Evolutionary conservation across 2,888 invertebrate species (phyloP).

Genomic region (Tuta absoluta): DNA sequence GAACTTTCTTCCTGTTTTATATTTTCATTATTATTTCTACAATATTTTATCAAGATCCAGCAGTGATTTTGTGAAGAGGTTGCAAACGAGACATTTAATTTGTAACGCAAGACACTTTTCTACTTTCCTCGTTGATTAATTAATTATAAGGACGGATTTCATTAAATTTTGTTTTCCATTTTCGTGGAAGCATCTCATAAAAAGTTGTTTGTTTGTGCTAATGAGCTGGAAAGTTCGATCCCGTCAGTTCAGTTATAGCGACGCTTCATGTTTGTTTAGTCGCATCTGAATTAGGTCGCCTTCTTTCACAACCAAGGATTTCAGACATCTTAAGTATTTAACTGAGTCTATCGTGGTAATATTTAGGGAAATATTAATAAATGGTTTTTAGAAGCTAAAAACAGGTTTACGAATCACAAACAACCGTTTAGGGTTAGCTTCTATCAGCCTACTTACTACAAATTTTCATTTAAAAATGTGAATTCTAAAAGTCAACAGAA

Average conservation of each 20-base stretch:
- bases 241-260: constrained; percentile 10
- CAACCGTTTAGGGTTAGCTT: too few species aligned
- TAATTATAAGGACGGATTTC: neutral
- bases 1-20: neutral
- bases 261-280: constrained; percentile 25
- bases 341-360: too few species aligned
- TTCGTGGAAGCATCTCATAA: neutral
- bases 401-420: too few species aligned
- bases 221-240: constrained; percentile 10
- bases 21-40: neutral
- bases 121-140: constrained; percentile 1
- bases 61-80: too few species aligned
- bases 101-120: neutral
- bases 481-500: too few species aligned
- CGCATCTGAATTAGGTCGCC: constrained; percentile 36
- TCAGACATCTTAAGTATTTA: neutral
- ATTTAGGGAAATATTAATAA: too few species aligned
- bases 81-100: too few species aligned
- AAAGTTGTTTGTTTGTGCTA: constrained; percentile 1
- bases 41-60: too few species aligned
- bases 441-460: too few species aligned
- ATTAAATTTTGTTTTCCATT: neutral
- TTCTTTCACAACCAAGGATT: neutral
- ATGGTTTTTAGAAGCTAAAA: too few species aligned
- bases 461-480: too few species aligned